A percentile compares a stretch with the other conserved stretches of the same genome.
These are phyloP conservation scores for Pithecia hirsuta DNA, from an alignment of 2,797 vertebrate genomes.

Conservation along the genomic window DNA sequence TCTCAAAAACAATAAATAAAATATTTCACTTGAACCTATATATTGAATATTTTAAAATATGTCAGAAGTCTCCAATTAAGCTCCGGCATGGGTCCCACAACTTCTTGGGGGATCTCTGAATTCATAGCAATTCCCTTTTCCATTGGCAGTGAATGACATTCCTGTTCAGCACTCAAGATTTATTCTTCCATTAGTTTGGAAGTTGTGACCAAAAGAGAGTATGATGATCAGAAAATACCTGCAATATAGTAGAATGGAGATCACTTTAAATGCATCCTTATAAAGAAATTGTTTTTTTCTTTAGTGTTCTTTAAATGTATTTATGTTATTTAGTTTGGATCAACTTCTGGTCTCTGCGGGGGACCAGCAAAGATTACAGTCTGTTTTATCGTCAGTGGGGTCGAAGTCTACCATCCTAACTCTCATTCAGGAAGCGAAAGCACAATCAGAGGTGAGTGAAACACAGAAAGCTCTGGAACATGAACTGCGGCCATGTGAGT, in stretches of 20 bases:
- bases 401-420: slow-evolving; percentile 84
- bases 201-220: not conserved
- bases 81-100: not conserved
- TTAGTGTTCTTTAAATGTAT: slow-evolving; percentile 17
- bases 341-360: slow-evolving; percentile 86
- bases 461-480: fast-evolving
- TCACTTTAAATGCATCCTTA: not conserved
- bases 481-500: fast-evolving
- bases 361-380: slow-evolving; percentile 89
- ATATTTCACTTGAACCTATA: not conserved
- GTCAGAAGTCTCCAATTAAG: not conserved
- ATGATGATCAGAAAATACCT: slow-evolving; percentile 1
- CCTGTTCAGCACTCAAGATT: not conserved
- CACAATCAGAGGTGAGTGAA: slow-evolving; percentile 89
- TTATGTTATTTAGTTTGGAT: slow-evolving; percentile 87
- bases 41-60: not conserved
- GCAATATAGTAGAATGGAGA: not conserved
- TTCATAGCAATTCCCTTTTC: not conserved
- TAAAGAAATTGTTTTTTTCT: not conserved
- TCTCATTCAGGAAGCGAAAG: slow-evolving; percentile 88
- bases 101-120: not conserved
- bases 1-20: not conserved
- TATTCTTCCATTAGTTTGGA: not conserved
- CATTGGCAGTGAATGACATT: not conserved
- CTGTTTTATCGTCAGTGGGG: slow-evolving; percentile 84